A percentile compares a stretch with the other conserved stretches of the same genome.
Conservation (phyloP, 2,113 vertebrate genomes). For the Colaptes auratus region DNA sequence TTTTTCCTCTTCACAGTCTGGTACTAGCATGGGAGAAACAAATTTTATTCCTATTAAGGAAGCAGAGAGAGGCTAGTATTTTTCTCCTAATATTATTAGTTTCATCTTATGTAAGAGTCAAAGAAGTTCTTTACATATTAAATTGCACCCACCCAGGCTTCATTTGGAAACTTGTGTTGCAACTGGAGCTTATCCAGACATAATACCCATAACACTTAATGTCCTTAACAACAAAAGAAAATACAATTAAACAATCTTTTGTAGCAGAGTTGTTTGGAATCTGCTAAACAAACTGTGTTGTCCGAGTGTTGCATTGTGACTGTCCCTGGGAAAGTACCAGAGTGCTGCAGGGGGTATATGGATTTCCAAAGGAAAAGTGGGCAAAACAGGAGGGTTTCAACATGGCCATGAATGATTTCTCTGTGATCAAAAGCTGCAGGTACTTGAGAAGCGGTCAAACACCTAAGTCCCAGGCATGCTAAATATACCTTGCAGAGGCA, state of each 20-base stretch:
- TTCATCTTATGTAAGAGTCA: slow-evolving; percentile 32
- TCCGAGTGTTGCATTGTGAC: neutral
- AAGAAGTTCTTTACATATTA: neutral
- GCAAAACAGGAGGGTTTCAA: neutral
- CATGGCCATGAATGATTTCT: rapidly evolving
- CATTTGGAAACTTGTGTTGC: slow-evolving; percentile 23
- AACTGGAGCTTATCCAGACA: neutral
- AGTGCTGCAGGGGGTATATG: rapidly evolving
- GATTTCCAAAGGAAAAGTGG: neutral
- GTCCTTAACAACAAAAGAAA: slow-evolving; percentile 42
- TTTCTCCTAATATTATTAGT: neutral
- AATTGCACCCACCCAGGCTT: neutral
- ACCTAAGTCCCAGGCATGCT: neutral
- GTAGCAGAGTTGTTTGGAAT: neutral
- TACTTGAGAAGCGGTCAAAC: neutral
- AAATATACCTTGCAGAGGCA: neutral
- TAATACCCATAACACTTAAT: neutral
- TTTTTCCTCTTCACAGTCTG: neutral
- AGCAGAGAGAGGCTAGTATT: neutral
- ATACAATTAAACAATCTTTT: slow-evolving; percentile 20
- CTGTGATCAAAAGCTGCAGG: neutral
- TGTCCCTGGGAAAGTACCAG: neutral
- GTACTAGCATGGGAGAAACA: neutral
- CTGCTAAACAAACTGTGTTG: neutral
- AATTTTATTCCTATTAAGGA: slow-evolving; percentile 14